Evolutionary conservation across 2,888 invertebrate species (phyloP), one percentile per base, ranked within the genome.

Genomic region (Augochlorella aurata): DNA sequence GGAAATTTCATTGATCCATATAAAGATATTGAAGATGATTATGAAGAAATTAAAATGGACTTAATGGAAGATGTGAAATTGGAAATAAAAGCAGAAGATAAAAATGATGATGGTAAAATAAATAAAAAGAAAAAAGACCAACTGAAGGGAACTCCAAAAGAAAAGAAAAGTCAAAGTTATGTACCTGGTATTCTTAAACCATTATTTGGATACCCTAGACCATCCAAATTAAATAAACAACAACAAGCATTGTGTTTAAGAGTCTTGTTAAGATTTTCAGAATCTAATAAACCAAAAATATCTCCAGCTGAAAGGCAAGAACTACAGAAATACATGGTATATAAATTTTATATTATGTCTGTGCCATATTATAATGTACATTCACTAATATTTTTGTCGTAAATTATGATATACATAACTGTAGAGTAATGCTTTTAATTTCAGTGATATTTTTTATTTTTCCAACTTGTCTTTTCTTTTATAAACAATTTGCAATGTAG

Each of bases 1-100:
- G 92, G 90, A 9, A 85, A 54, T 10, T 91, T 91, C 44, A 76
- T 0, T 18, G 91, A 93, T 79, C 93, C 93, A 8, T 91, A 91
- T 66, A 77, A 82, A 21, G 81, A 90, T 74, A 67, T 90, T 1
- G 79, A 89, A 14, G 77, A 86, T 18, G 90, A 90, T 9, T 89
- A 87, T 44, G 61, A 79, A 7, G 45, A 85, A 3, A 14, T 81
- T 21, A 66, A 89, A 10, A 74, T 80, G 0, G 45, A 85, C 1
- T 69, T 84, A 8, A 82, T 86, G 24, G 38, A 82, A 14, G 49
- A 75, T 8, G 52, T 74, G 47, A 54, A 67, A 2, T 8, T 38
- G 1, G 50, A 83, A 21, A 29, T 24, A 2, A 44, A 65, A 21
- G 8, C 74, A 58, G 14, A 70, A 61, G 8, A 29, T 50, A 12